phyloP scores from a whole-genome alignment of 35 echinoderm and acorn worm genomes.

The Anneissia japonica region DNA sequence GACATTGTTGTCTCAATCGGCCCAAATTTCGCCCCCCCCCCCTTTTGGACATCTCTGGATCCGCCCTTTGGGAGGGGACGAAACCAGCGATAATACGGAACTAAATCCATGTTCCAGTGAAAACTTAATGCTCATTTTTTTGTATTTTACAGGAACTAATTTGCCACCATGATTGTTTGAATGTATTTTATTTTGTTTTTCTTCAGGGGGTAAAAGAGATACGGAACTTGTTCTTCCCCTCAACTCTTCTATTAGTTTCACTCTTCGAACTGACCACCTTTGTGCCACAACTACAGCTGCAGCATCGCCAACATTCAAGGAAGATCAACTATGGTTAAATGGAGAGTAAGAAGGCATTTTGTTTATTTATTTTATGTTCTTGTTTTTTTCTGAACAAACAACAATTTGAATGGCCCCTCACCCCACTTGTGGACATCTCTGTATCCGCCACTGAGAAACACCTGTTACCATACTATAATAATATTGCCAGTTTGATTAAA shows the following conservation, averaged over 20 bases:
- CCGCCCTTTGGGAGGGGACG: too few species aligned
- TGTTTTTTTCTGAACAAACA: not conserved
- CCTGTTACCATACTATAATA: too few species aligned
- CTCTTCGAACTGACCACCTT: slow-evolving; percentile 75
- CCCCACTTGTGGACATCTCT: too few species aligned
- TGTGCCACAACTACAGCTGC: slow-evolving; percentile 79
- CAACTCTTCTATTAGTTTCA: slow-evolving; percentile 83
- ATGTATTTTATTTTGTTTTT: slow-evolving; percentile 17
- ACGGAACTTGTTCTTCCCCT: slow-evolving; percentile 83
- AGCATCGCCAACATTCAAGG: slow-evolving; percentile 58
- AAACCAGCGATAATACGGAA: not conserved
- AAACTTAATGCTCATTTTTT: too few species aligned
- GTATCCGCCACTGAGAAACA: too few species aligned
- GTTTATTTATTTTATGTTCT: not conserved
- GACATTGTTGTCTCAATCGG: too few species aligned
- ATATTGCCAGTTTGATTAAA: too few species aligned
- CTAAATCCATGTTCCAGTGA: not conserved
- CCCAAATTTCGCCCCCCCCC: too few species aligned
- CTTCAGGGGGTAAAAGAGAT: slow-evolving; percentile 91
- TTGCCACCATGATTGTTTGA: not conserved
- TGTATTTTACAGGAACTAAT: not conserved
- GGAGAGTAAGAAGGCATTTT: slow-evolving; percentile 51
- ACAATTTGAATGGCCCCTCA: not conserved
- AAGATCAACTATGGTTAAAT: slow-evolving; percentile 91
- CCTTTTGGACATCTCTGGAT: too few species aligned